These are phyloP conservation scores for Dascillus cervinus DNA, from an alignment of 2,888 invertebrate genomes.

Conservation along the genomic window DNA sequence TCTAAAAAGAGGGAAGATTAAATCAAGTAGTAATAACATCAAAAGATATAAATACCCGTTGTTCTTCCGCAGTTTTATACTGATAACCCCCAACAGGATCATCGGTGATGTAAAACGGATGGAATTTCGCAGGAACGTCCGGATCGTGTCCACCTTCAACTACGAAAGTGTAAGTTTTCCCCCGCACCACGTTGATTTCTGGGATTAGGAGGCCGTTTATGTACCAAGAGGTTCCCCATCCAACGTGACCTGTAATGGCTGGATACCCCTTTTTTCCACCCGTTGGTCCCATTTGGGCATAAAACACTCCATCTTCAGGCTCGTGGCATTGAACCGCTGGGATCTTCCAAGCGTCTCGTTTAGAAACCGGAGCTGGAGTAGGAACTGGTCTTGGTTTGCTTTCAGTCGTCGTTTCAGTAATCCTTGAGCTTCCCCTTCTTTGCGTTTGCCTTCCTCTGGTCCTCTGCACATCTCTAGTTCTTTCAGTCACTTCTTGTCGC, in stretches of 20 bases:
- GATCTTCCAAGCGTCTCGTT: slow-evolving; percentile 69
- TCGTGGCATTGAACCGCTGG: slow-evolving; percentile 84
- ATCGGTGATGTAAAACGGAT: slow-evolving; percentile 90
- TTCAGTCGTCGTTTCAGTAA: slow-evolving; percentile 8
- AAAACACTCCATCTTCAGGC: slow-evolving; percentile 85
- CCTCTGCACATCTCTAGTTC: slow-evolving; percentile 7
- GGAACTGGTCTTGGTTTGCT: slow-evolving; percentile 37
- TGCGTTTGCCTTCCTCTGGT: slow-evolving; percentile 10
- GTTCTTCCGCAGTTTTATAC: slow-evolving; percentile 75
- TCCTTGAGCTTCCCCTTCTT: slow-evolving; percentile 8
- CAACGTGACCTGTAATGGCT: slow-evolving; percentile 85
- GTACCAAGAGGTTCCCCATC: slow-evolving; percentile 93
- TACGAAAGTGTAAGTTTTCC: slow-evolving; percentile 80
- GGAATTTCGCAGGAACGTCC: slow-evolving; percentile 72
- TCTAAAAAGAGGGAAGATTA: slow-evolving; percentile 43
- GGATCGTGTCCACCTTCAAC: slow-evolving; percentile 79
- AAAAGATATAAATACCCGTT: slow-evolving; percentile 50
- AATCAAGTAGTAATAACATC: not conserved
- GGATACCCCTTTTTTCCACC: slow-evolving; percentile 85
- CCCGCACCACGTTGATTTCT: slow-evolving; percentile 81
- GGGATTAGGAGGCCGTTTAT: slow-evolving; percentile 89
- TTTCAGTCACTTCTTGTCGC: slow-evolving; percentile 16
- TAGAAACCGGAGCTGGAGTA: slow-evolving; percentile 56
- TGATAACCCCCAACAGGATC: slow-evolving; percentile 86
- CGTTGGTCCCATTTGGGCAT: slow-evolving; percentile 89